These are phyloP conservation scores for Haemorhous mexicanus DNA, from an alignment of 2,113 vertebrate genomes.

Conservation along the genomic window DNA sequence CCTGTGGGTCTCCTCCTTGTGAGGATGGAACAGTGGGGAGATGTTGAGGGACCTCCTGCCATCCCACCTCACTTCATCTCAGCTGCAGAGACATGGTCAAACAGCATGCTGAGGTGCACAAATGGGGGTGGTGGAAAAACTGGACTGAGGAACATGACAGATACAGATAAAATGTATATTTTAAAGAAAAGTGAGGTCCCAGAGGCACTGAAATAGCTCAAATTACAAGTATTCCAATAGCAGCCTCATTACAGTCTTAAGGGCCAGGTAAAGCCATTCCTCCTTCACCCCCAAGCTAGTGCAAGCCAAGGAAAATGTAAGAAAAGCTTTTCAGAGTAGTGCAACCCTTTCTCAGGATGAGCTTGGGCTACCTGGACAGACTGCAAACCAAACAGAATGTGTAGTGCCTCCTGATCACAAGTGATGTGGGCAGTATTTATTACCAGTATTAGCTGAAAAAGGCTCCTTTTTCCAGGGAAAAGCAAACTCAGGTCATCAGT, in stretches of 20 bases:
- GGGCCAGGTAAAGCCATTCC: background rate
- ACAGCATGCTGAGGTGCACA: background rate
- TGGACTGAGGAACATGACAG: background rate
- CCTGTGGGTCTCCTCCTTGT: background rate
- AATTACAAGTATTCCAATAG: background rate
- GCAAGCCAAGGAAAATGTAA: background rate
- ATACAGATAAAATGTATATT: background rate
- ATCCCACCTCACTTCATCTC: background rate
- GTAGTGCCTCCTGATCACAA: background rate
- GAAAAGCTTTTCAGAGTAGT: background rate
- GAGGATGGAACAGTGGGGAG: rapidly evolving
- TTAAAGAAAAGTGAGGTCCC: background rate
- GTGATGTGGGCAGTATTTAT: background rate
- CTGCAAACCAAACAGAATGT: background rate
- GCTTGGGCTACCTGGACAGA: background rate
- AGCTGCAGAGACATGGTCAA: rapidly evolving
- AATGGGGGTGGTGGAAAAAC: rapidly evolving
- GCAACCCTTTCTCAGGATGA: background rate
- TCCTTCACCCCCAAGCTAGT: background rate
- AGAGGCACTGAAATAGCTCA: background rate
- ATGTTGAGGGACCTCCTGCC: background rate
- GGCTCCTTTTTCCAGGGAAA: background rate
- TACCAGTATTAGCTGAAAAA: background rate
- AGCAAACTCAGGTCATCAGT: background rate
- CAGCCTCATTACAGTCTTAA: background rate